Evolutionary conservation across 92 coral and sea anemone genomes (phyloP).

Genomic region (Epizoanthus stellaris): DNA sequence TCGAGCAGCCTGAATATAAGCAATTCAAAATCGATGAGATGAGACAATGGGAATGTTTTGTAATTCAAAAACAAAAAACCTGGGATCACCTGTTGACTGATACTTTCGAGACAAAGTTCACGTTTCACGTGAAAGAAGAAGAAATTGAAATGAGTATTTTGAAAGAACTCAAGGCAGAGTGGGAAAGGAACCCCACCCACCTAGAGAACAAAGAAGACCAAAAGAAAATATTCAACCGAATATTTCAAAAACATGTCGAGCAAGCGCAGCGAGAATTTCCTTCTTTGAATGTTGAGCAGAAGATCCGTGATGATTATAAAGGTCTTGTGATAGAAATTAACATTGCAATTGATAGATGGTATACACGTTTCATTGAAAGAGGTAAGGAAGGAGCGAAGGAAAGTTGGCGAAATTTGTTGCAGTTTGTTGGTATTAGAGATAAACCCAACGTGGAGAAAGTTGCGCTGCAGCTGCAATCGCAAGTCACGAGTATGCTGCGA

Average conservation of each 20-base stretch:
- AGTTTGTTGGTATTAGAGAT: background rate
- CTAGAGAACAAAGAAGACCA: background rate
- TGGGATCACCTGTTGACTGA: conserved; percentile 9
- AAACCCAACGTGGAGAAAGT: background rate
- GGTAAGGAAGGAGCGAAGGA: background rate
- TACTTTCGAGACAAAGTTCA: conserved; percentile 11
- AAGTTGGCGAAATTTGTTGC: background rate
- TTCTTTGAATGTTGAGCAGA: background rate
- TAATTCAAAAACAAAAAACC: background rate
- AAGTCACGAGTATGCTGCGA: background rate
- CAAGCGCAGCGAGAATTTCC: background rate
- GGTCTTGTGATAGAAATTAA: background rate
- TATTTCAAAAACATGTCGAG: background rate
- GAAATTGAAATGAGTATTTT: background rate
- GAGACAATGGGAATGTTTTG: conserved; percentile 13
- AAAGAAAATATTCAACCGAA: background rate
- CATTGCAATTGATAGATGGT: background rate
- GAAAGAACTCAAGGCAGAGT: background rate
- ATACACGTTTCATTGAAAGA: background rate
- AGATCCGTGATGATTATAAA: background rate
- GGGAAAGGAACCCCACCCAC: background rate
- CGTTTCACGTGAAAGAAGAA: background rate
- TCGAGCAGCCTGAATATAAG: background rate
- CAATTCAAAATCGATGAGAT: conserved; percentile 15
- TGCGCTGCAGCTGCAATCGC: background rate